Percentiles rank a stretch among this genome's conserved stretches.
Conservation (phyloP, 1,140 invertebrate genomes). For the Aphis gossypii region DNA sequence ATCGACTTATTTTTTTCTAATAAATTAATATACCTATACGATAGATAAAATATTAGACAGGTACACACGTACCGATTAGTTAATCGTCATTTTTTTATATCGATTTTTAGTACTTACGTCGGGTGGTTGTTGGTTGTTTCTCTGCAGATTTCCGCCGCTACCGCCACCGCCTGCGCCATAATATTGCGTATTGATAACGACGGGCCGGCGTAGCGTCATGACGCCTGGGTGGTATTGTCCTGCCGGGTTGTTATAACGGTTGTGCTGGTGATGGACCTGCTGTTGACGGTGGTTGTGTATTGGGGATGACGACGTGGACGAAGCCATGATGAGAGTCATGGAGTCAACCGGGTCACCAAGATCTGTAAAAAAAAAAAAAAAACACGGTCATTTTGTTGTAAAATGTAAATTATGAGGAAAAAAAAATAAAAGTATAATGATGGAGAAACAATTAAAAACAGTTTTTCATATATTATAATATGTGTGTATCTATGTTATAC, state of each 20-base stretch:
- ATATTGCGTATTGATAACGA: neutral
- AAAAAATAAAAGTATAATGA: neutral
- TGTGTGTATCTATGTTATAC: too few relatives aligned
- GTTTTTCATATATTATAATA: neutral
- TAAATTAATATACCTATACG: neutral
- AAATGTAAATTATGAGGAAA: neutral
- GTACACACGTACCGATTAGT: neutral
- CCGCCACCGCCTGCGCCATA: neutral
- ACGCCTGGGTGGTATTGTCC: slow-evolving; percentile 30
- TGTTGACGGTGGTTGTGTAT: slow-evolving; percentile 18
- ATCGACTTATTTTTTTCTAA: neutral
- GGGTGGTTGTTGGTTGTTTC: neutral
- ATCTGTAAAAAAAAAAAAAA: neutral
- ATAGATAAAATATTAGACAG: neutral
- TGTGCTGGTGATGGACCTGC: neutral
- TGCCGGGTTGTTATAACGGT: neutral
- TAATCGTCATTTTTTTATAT: neutral
- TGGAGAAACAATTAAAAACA: neutral
- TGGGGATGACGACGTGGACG: slow-evolving; percentile 20
- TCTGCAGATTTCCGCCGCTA: neutral
- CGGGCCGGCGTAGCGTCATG: slow-evolving; percentile 16
- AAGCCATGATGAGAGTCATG: neutral
- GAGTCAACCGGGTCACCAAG: neutral
- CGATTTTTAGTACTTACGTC: neutral
- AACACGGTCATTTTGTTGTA: neutral